Base-by-base conservation (phyloP, 2,888 invertebrate species). In the Tinea trinotella region DNA sequence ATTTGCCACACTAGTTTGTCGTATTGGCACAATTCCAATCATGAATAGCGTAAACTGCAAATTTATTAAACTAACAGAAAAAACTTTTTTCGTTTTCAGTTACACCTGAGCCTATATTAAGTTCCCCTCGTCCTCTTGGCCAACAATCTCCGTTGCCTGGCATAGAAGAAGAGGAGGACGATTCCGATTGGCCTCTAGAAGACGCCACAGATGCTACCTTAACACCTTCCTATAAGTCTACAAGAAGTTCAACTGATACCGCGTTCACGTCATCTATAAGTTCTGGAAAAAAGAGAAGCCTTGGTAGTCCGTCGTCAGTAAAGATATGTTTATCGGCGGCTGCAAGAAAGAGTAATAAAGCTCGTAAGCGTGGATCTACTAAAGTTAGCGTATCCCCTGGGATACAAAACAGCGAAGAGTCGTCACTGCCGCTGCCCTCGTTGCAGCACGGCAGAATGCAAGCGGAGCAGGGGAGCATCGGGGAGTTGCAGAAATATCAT, bases 381-480 rank as follows among this genome's bases (percentile, higher is more conserved):
- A 72, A 76, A 53, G 76, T 71, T 61, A 65, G 70, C 53, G 64
- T 66, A 54, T 67, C 71, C 61, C 67, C 65, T 53, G 58, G 72
- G 52, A 70, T 65, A 56, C 70, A 67, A 60, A 61, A 67, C 60
- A 76, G 74, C 64, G 81, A 80, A 64, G 74, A 82, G 64, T 67
- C 70, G 59, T 66, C 70, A 60, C 71, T 70, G 36, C 66, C 71
- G 49, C 59, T 61, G 59, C 61, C 64, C 60, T 68, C 78, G 54
- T 74, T 76, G 57, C 74, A 77, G 59, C 75, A 81, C 66, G 83
- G 88, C 76, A 95, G 88, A 85, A 95, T 96, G 95, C 95, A 96
- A 87, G 96, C 95, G 63, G 95, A 96, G 81, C 95, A 95, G 73
- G 95, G 96, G 64, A 93, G 94, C 76, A 95, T 96, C 72, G 95